Evolutionary conservation across 2,888 invertebrate species (phyloP).

Genomic region (Ormyrus nitidulus): DNA sequence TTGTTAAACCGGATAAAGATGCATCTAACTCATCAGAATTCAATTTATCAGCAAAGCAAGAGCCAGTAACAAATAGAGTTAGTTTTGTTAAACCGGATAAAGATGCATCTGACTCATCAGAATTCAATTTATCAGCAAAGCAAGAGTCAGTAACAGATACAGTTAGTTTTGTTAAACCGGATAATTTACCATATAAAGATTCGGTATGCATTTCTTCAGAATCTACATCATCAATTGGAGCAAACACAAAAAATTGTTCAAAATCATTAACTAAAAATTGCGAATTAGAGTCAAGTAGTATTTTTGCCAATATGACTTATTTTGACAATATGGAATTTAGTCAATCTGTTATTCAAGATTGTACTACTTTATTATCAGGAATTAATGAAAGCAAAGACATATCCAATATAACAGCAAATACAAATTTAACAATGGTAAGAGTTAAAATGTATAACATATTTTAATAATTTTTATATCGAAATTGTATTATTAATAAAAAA

Average conservation of each 20-base stretch:
- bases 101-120: too few species aligned
- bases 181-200: not conserved
- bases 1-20: too few species aligned
- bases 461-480: not conserved
- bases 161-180: conserved; percentile 25
- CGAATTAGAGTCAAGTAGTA: conserved; percentile 63
- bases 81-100: too few species aligned
- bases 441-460: conserved; percentile 1
- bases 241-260: conserved; percentile 4
- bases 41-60: too few species aligned
- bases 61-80: too few species aligned
- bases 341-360: conserved; percentile 45
- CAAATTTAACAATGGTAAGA: conserved; percentile 41
- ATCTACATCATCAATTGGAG: not conserved
- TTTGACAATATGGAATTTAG: conserved; percentile 63
- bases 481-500: not conserved
- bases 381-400: conserved; percentile 47
- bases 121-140: too few species aligned
- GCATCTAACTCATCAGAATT: too few species aligned
- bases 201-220: not conserved
- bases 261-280: conserved; percentile 58
- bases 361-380: conserved; percentile 4
- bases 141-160: too few species aligned
- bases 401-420: conserved; percentile 18
- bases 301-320: conserved; percentile 65